Evolutionary conservation across 2,113 vertebrate species (phyloP), one percentile per base, ranked within the genome.

Genomic region (Gopherus flavomarginatus): DNA sequence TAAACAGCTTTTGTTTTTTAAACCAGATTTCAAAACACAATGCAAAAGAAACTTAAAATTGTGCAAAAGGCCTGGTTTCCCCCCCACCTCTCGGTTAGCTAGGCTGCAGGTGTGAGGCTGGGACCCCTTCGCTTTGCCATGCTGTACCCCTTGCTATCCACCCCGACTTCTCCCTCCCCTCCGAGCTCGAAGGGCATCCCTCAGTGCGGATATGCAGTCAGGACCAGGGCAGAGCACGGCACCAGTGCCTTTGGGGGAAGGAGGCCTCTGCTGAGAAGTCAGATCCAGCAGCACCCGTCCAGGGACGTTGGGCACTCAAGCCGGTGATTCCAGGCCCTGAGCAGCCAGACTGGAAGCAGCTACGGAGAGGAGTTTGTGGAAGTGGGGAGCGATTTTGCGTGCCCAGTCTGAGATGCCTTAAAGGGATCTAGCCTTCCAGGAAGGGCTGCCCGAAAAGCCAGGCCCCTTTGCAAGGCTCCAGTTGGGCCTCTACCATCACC

Each of bases 31-130:
- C 98, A 98, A 98, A 99, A 99, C 98, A 99, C 98, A 98, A 98
- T 97, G 98, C 99, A 98, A 98, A 99, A 99, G 80, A 95, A 96
- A 93, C 87, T 98, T 98, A 99, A 98, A 98, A 98, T 98, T 98
- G 99, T 99, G 99, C 99, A 99, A 98, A 98, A 98, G 98, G 98
- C 98, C 98, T 98, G 98, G 98, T 98, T 98, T 98, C 98, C 98
- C 49, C 31, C 56, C 35, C 59, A 21, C 56, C 44, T 27, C 27
- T 72, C 35, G 5, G 17, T 44, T 10, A 52, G 31, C 22, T 69
- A 57, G 27, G 50, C 59, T 59, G 52, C 31, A 57, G 38, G 14
- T 17, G 9, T n/a, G 35, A 38, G 65, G 65, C 65, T 72, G 17
- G 65, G 65, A 38, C 8, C 65, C 65, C 17, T 4, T 69, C 4